These are phyloP conservation scores for Anser brachyrhynchus DNA, from an alignment of 2,113 vertebrate species.

Conservation along the genomic window DNA sequence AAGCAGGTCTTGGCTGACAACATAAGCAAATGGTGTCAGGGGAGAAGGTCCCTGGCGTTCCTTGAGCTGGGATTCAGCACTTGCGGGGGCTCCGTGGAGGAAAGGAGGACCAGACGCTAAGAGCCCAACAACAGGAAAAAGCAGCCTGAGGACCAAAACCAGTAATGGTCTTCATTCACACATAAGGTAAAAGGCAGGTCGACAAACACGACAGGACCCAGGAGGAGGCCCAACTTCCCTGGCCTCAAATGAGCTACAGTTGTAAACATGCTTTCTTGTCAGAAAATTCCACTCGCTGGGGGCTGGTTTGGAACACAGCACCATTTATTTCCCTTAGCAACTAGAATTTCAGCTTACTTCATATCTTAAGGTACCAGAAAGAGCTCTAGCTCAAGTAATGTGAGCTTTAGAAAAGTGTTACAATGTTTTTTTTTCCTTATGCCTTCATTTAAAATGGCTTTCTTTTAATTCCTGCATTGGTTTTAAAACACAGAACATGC, in stretches of 20 bases:
- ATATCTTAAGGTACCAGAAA: neutral
- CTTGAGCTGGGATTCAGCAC: neutral
- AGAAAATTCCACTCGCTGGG: neutral
- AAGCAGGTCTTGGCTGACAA: neutral
- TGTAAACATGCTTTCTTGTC: neutral
- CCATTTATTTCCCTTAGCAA: neutral
- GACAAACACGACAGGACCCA: neutral
- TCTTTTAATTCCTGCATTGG: neutral
- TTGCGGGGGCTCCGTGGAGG: fast-evolving
- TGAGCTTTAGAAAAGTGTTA: neutral
- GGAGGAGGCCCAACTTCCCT: neutral
- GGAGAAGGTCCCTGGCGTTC: neutral
- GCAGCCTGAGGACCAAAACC: neutral
- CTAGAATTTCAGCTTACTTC: neutral
- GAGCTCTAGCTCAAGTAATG: neutral
- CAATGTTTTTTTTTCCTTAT: neutral
- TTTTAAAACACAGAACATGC: neutral
- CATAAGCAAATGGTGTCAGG: fast-evolving
- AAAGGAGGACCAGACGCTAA: neutral
- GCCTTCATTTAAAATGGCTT: neutral
- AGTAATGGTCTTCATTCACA: neutral
- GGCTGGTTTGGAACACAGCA: neutral
- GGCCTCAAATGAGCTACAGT: neutral
- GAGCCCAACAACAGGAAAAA: fast-evolving
- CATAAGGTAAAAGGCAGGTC: neutral